Base-by-base conservation (phyloP, 2,888 invertebrate genomes). In the Chaetoderma sp. region DNA sequence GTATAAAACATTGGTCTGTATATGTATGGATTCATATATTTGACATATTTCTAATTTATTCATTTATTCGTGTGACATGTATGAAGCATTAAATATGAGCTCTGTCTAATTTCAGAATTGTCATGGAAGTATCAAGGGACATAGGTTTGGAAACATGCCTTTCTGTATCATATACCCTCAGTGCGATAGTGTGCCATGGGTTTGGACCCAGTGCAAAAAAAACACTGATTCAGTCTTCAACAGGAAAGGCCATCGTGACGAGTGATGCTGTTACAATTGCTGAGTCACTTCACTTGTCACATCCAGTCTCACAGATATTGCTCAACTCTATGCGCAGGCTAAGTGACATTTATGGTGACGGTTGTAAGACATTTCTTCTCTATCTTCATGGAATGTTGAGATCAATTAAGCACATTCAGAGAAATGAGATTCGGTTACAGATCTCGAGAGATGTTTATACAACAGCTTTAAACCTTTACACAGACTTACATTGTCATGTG, bases 201-300 rank as follows among this genome's bases (percentile, higher is more conserved):
- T 76, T 76, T 72, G 81, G 81, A 10, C 81, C 80, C 16, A 67
- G 67, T n/a, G 73, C 78, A 52, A 32, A 50, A 13, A 71, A 74
- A 27, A 75, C 75, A 18, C 61, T 81, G 57, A 47, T 80, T 25
- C 72, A 73, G 8, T 73, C 78, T 2, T 63, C 66, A 18, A 79
- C 79, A 33, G 73, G 75, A 4, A 61, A 65, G 28, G 63, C 70
- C 3, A n/a, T 65, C 39, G 59, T 71, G 13, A 70, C 73, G 0
- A 74, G 68, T 58, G 76, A 79, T 68, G 78, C 79, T 13, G 55
- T 67, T 2, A 71, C 70, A 4, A 73, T 80, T 21, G 45, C 79
- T 28, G 71, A 76, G 18, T 60, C 74, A 42, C 65, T 81, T 0
- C 70, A 75, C 25, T 63, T 76, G 4, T 56, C 70, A n/a, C 80